Percentiles rank a stretch among this genome's conserved stretches.
phyloP scores from a whole-genome alignment of 2,113 vertebrate genomes.

The Entomyzon cyanotis region DNA sequence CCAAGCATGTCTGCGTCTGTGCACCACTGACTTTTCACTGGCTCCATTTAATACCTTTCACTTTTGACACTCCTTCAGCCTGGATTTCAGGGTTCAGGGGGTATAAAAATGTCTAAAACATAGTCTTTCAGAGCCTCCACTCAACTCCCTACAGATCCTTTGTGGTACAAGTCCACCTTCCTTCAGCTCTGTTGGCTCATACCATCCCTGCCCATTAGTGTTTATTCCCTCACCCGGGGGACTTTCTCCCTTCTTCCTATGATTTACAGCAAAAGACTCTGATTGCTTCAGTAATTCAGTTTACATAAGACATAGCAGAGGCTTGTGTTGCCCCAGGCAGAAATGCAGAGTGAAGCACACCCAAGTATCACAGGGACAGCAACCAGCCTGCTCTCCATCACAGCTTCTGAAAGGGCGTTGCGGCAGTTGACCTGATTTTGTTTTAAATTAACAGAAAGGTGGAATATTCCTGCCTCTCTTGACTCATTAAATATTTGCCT shows the following conservation, averaged over 20 bases:
- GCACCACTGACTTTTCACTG: background rate
- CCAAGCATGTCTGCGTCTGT: fast-evolving
- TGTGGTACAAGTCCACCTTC: background rate
- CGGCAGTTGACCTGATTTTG: background rate
- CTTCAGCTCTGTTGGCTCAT: background rate
- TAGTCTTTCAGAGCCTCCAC: background rate
- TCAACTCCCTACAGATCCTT: background rate
- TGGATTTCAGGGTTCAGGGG: background rate
- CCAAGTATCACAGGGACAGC: background rate
- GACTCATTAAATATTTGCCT: slow-evolving; percentile 62
- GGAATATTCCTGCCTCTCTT: slow-evolving; percentile 34
- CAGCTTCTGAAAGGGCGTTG: background rate
- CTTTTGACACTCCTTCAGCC: background rate
- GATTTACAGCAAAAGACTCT: background rate
- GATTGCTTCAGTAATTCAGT: background rate
- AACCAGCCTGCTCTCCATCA: background rate
- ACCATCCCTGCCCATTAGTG: background rate
- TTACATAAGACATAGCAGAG: background rate
- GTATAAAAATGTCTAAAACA: background rate
- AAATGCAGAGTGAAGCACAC: fast-evolving
- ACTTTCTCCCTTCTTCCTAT: background rate
- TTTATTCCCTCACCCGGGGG: background rate
- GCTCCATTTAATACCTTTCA: background rate
- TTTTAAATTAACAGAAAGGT: slow-evolving; percentile 11
- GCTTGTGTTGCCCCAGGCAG: background rate